phyloP scores from a whole-genome alignment of 2,888 invertebrate species.

The Limulus polyphemus region DNA sequence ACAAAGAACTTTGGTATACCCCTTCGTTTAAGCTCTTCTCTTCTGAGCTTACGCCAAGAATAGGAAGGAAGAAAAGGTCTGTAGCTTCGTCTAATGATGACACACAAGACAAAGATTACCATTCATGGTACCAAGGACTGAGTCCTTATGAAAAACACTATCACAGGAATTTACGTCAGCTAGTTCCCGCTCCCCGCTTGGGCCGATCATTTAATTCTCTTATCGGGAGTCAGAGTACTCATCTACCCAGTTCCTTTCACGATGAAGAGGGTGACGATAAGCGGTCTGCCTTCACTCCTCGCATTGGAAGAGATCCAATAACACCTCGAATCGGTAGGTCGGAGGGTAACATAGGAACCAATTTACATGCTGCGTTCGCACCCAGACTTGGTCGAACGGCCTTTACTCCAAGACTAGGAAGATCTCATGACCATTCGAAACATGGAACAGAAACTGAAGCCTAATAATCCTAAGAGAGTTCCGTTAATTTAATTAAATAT shows the following conservation, averaged over 20 bases:
- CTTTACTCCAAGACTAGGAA: slow-evolving; percentile 8
- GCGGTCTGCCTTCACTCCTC: slow-evolving; percentile 9
- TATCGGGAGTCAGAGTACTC: too few relatives aligned
- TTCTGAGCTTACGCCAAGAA: not conserved
- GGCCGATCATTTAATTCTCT: slow-evolving; percentile 2
- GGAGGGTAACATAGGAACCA: slow-evolving; percentile 1
- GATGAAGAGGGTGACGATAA: slow-evolving; percentile 5
- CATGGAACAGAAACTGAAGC: not conserved
- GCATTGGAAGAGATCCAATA: slow-evolving; percentile 8
- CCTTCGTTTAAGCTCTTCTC: too few relatives aligned
- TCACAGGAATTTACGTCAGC: slow-evolving; percentile 4
- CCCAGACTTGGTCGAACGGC: not conserved
- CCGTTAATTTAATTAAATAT: not conserved
- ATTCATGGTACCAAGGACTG: not conserved
- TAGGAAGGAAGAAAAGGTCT: slow-evolving; percentile 18
- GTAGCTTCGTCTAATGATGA: slow-evolving; percentile 1
- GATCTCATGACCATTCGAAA: not conserved
- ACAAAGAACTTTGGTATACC: too few relatives aligned
- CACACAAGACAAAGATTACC: not conserved
- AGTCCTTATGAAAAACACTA: not conserved
- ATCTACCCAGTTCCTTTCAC: too few relatives aligned
- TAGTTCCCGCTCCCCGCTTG: slow-evolving; percentile 11
- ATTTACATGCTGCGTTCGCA: too few relatives aligned
- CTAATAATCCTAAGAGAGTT: too few relatives aligned
- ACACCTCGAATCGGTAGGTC: slow-evolving; percentile 7